A percentile compares a stretch with the other conserved stretches of the same genome.
Evolutionary conservation across 2,888 invertebrate genomes (phyloP).

Genomic region (Drosophila suboccidentalis): DNA sequence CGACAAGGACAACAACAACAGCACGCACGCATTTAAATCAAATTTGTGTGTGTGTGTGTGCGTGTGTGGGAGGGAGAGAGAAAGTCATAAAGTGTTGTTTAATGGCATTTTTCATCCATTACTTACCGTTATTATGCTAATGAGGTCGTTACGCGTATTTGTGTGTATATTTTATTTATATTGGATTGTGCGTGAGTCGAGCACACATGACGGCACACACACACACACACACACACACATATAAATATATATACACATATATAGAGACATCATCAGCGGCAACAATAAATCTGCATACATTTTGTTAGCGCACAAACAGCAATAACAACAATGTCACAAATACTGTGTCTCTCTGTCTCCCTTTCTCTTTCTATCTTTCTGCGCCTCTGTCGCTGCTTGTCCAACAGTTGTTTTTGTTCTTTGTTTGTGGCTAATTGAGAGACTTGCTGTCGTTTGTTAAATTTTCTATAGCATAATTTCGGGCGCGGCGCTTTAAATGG

Average conservation of each 20-base stretch:
- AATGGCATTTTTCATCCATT: conserved; percentile 84
- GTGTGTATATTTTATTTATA: conserved; percentile 79
- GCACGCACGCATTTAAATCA: conserved; percentile 60
- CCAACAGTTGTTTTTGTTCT: conserved; percentile 38
- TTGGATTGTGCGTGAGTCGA: conserved; percentile 65
- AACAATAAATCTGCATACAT: conserved; percentile 54
- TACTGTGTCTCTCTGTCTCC: conserved; percentile 11
- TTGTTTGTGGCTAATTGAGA: conserved; percentile 67
- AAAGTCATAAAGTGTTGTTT: conserved; percentile 85
- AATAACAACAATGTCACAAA: conserved; percentile 24
- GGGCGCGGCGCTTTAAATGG: not conserved
- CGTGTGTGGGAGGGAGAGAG: conserved; percentile 48
- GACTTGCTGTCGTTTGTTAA: conserved; percentile 60
- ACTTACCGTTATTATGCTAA: conserved; percentile 85
- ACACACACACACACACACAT: not conserved
- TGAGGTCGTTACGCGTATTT: conserved; percentile 83
- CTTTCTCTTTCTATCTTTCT: too few species aligned
- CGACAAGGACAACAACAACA: conserved; percentile 42
- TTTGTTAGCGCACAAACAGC: conserved; percentile 25
- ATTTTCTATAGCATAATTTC: conserved; percentile 29
- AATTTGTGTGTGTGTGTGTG: conserved; percentile 48
- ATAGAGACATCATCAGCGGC: conserved; percentile 51
- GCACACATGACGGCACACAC: conserved; percentile 42
- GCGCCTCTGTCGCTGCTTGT: not conserved
- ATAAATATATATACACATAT: not conserved